These are phyloP conservation scores for Hirtodrosophila alboralis DNA, from an alignment of 2,888 invertebrate species.

Conservation along the genomic window DNA sequence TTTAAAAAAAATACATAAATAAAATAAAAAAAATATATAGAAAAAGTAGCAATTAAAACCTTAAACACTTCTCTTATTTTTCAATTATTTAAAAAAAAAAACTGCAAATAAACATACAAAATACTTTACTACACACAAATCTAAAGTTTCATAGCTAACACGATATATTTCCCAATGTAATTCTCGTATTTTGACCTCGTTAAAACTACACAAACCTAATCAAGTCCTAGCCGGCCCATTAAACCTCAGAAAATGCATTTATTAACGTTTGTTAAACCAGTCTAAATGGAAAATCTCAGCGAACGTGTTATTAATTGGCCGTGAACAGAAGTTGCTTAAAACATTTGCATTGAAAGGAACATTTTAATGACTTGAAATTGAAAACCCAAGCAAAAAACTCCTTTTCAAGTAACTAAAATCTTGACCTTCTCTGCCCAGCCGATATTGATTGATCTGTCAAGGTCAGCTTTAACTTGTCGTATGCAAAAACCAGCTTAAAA, in stretches of 20 bases:
- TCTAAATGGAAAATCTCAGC: constrained; percentile 31
- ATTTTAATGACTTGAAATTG: too few relatives aligned
- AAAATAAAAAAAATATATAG: too few relatives aligned
- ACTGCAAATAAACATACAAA: not conserved
- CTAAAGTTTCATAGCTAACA: constrained; percentile 3
- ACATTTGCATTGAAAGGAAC: too few relatives aligned
- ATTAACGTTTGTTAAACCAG: constrained; percentile 27
- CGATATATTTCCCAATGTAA: constrained; percentile 15
- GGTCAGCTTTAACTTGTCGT: constrained; percentile 8
- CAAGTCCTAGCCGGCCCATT: constrained; percentile 20
- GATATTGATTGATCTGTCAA: constrained; percentile 22
- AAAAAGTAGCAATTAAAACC: too few relatives aligned
- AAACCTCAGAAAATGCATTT: constrained; percentile 11
- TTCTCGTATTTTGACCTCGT: constrained; percentile 15
- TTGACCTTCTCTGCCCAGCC: constrained; percentile 17
- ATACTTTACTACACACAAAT: not conserved
- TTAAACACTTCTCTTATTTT: too few relatives aligned
- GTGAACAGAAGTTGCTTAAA: too few relatives aligned
- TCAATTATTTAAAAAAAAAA: too few relatives aligned
- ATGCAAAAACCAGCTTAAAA: not conserved
- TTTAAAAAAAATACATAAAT: too few relatives aligned
- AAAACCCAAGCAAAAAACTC: constrained; percentile 1
- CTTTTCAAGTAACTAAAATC: constrained; percentile 13
- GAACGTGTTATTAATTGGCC: constrained; percentile 22
- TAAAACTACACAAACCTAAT: constrained; percentile 6